Evolutionary conservation across 2,113 vertebrate species (phyloP).

Genomic region (Castor canadensis): DNA sequence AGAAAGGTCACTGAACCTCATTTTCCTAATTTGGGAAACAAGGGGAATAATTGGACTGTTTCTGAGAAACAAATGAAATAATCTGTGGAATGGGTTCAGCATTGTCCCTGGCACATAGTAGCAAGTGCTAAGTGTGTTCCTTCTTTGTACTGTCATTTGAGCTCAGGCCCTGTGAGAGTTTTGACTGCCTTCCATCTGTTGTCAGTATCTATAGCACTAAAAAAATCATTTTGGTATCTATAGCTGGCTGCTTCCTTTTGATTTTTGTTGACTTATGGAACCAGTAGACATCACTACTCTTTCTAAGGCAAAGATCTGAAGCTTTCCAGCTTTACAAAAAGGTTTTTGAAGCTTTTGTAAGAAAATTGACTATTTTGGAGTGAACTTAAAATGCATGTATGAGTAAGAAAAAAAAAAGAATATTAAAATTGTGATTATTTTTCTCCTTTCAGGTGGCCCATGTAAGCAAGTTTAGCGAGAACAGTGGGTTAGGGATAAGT

Average conservation of each 20-base stretch:
- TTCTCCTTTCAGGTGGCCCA: slow-evolving; percentile 89
- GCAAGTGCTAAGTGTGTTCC: neutral
- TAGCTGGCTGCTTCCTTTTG: slow-evolving; percentile 1
- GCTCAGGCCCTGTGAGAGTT: neutral
- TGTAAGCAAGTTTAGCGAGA: slow-evolving; percentile 95
- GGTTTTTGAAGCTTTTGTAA: neutral
- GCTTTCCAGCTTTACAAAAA: neutral
- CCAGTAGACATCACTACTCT: neutral
- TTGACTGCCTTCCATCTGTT: slow-evolving; percentile 6
- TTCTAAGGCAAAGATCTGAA: neutral
- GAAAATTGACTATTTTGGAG: neutral
- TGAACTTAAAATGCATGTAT: neutral
- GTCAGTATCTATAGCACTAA: neutral
- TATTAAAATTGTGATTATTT: neutral
- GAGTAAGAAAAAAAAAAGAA: neutral
- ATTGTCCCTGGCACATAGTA: neutral
- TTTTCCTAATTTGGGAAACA: neutral
- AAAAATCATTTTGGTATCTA: neutral
- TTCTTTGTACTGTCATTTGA: neutral
- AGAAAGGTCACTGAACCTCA: neutral
- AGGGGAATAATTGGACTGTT: neutral
- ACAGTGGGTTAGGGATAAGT: slow-evolving; percentile 95
- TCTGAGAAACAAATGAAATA: neutral
- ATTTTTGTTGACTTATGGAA: slow-evolving; percentile 34
- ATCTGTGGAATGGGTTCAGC: neutral